phyloP scores from a whole-genome alignment of 2,113 vertebrate genomes.

The Passerina amoena region DNA sequence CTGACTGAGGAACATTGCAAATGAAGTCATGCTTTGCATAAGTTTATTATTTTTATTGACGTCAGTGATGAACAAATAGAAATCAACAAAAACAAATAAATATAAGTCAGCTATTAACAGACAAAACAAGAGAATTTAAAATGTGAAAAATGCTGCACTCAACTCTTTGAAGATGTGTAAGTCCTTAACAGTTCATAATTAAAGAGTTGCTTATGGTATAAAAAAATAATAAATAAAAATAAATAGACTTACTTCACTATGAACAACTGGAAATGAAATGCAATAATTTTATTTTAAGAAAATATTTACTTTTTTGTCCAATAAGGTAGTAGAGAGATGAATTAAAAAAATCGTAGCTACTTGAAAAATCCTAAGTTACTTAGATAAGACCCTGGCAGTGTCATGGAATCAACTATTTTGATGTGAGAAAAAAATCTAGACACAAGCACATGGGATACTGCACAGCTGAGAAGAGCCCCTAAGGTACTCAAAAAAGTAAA shows the following conservation, averaged over 20 bases:
- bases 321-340: not conserved
- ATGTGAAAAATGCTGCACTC: not conserved
- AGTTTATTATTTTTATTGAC: not conserved
- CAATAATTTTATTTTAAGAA: not conserved
- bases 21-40: not conserved
- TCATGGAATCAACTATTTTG: not conserved
- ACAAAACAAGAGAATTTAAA: not conserved
- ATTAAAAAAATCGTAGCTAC: not conserved
- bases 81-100: not conserved
- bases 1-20: not conserved
- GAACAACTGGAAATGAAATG: not conserved
- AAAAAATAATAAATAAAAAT: not conserved
- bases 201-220: not conserved
- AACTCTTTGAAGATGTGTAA: not conserved
- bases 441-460: not conserved
- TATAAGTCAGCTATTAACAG: not conserved
- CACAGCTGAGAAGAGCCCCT: not conserved
- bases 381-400: not conserved
- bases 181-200: not conserved
- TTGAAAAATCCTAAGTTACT: not conserved
- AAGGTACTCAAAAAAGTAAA: not conserved
- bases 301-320: not conserved
- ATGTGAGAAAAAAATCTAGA: not conserved
- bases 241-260: not conserved
- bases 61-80: not conserved